Base-by-base conservation (phyloP, 2,113 vertebrate species). In the Calyptomena viridis region DNA sequence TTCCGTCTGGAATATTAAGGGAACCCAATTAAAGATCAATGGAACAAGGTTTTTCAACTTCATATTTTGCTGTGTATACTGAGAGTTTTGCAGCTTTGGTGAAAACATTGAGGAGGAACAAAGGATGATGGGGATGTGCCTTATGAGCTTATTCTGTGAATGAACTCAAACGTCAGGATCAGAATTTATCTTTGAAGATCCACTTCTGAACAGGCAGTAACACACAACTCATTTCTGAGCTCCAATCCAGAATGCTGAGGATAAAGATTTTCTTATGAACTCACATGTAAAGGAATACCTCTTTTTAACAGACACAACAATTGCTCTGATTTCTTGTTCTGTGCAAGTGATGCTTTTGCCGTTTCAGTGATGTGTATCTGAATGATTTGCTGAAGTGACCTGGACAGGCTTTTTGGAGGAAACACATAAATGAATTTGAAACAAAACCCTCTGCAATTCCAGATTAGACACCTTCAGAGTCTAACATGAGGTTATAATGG, bases 211-310 rank as follows among this genome's bases (percentile, higher is more conserved):
- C 20, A 84, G 84, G 22, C 53, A 91, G 2, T 77, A 64, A 24
- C 4, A 5, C 17, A 20, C 23, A 46, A 33, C 50, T 88, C 6
- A 7, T 75, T 93, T 90, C 75, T 87, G 40, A 77, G 55, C 44
- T 88, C 4, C 67, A 74, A 3, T 87, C 33, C 30, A 30, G 16
- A 83, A 58, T 53, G 91, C 67, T 66, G 33, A 33, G 35, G 21
- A 35, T 71, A 66, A 73, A 52, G 47, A 62, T 72, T 27, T 12
- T 79, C 15, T 81, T 16, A 31, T 1, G 12, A 85, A 12, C 16
- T 53, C 22, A 9, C 0, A 0, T 89, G 25, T 66, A 53, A 79
- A 89, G 11, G 18, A 62, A 3, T 73, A 16, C 4, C 10, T 68
- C 50, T 47, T 53, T 21, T 71, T 46, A 69, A 33, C 9, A 69